Conservation (phyloP, 2,113 vertebrate species). For the Crypturellus undulatus region DNA sequence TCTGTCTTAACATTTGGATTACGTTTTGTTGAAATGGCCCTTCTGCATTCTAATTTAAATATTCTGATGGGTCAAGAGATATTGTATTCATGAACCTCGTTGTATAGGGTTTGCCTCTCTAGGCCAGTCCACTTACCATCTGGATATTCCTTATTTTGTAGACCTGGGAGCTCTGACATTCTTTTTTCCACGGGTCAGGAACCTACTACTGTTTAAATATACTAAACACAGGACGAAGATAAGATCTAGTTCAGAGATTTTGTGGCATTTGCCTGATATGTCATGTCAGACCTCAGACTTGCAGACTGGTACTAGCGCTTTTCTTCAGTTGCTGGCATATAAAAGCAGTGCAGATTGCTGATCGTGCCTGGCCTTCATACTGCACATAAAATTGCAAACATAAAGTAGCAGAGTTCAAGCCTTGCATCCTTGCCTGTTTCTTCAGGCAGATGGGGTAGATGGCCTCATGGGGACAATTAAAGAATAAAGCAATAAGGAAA, state of each 20-base stretch:
- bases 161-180: not conserved
- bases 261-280: not conserved
- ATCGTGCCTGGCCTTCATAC: slow-evolving; percentile 12
- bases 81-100: not conserved
- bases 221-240: not conserved
- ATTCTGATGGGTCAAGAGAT: not conserved
- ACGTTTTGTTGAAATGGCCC: not conserved
- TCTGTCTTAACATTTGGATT: not conserved
- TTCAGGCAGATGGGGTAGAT: slow-evolving; percentile 56
- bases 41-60: not conserved
- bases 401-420: slow-evolving; percentile 29
- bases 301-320: not conserved
- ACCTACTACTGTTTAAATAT: not conserved
- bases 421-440: not conserved
- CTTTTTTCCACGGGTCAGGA: not conserved
- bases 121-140: not conserved
- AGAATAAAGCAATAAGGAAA: slow-evolving; percentile 59
- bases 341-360: slow-evolving; percentile 24
- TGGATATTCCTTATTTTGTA: not conserved
- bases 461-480: slow-evolving; percentile 63
- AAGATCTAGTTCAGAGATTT: not conserved
- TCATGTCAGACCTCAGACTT: not conserved
- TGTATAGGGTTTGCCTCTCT: not conserved
- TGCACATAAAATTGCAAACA: slow-evolving; percentile 39
- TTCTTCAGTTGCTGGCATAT: not conserved